Percentiles rank a stretch among this genome's conserved stretches.
Conservation (phyloP, 1,140 invertebrate species). For the Zaprionus taronus region DNA sequence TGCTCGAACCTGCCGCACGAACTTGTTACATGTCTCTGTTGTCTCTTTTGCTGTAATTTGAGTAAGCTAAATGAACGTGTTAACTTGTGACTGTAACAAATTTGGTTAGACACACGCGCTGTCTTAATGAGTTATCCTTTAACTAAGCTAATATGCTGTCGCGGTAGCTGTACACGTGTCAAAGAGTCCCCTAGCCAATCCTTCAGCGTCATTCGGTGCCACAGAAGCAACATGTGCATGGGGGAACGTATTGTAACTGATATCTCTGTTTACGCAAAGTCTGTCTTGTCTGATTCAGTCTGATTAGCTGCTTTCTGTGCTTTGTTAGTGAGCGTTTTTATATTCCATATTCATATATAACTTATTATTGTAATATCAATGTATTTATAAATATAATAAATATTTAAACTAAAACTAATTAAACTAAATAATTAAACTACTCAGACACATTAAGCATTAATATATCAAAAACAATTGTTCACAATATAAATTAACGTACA, state of each 20-base stretch:
- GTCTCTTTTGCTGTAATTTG: neutral
- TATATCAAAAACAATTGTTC: too few species aligned
- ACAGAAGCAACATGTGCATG: neutral
- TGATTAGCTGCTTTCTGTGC: neutral
- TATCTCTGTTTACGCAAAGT: conserved; percentile 57
- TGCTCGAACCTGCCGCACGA: neutral
- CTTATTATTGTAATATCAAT: too few species aligned
- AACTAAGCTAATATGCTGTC: conserved; percentile 1
- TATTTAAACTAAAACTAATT: too few species aligned
- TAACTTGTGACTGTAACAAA: neutral
- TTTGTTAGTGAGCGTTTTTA: neutral
- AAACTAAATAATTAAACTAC: too few species aligned
- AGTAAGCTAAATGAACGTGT: neutral
- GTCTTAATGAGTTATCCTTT: conserved; percentile 1
- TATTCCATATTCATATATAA: neutral
- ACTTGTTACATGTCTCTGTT: neutral
- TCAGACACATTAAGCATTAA: too few species aligned
- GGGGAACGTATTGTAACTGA: conserved; percentile 37
- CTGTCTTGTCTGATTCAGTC: neutral
- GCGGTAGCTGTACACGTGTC: neutral
- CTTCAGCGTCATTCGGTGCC: neutral
- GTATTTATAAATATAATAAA: too few species aligned
- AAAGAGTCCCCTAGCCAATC: neutral
- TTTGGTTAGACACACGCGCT: conserved; percentile 6
- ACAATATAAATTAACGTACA: neutral